Evolutionary conservation across 92 coral and sea anemone species (phyloP), one percentile per base, ranked within the genome.

Genomic region (Zoanthus sociatus): DNA sequence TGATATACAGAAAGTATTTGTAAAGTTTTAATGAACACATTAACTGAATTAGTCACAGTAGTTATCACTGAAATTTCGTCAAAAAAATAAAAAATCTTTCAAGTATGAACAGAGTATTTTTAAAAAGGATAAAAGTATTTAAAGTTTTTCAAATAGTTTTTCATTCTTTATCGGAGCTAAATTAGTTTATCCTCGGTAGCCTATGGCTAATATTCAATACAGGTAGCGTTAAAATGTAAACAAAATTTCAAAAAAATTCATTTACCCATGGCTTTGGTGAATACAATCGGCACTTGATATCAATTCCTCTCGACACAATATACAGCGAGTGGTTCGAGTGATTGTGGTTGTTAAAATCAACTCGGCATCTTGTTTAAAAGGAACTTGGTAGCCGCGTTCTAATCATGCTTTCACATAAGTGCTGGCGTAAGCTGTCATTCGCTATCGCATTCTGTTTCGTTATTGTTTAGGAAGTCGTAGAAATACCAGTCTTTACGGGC

Each of bases 261-360:
- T 45, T 81, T 81, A 81, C 85, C 85, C 85, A 81, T 81, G 32
- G 31, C 64, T 12, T 44, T 68, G 9, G 46, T 46, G 85, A 44
- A n/a, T 14, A 18, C 44, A 7, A 12, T 45, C 14, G 20, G 13
- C 46, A 8, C 45, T 1, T 50, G 74, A 45, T 31, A 1, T 63
- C n/a, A 44, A 17, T 63, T 64, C 75, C 5, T 66, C 32, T 15
- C 1, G 17, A 15, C 78, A 21, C 2, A 18, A 17, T 9, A 48
- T 50, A 37, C 42, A 37, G 42, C 12, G 17, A 12, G 17, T 10
- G 12, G 79, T 26, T 18, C 67, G 2, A 48, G 37, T 32, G 45
- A 15, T 18, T 8, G 44, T 69, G 0, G 44, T 11, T 26, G 16
- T 10, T 11, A 7, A 30, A 26, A 21, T 31, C 3, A 21, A 9